Evolutionary conservation across 2,888 invertebrate genomes (phyloP), one percentile per base, ranked within the genome.

Genomic region (Muschampia plurimacula): DNA sequence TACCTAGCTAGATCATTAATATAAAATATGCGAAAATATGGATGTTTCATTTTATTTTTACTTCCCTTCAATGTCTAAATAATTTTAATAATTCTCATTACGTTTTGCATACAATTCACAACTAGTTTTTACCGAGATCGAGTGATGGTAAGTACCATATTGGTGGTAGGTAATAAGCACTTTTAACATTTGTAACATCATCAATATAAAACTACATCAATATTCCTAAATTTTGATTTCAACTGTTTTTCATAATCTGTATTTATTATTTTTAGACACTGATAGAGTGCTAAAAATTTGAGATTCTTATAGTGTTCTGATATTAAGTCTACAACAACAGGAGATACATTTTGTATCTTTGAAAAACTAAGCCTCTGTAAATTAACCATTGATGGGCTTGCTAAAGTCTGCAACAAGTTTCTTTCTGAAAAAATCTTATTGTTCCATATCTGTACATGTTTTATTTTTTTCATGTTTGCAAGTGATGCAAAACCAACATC

Each of bases 371-470:
- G 83, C 74, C 89, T 90, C 74, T 85, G 82, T 67, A 95, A 76
- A 74, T 82, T 87, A 15, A 84, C 75, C 67, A 93, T 81, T 74
- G 80, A 82, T 1, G 86, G 82, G 76, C 86, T 84, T n/a, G 84
- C 81, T 41, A 95, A 82, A 57, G 89, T 88, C 75, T 79, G 83
- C 6, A 87, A 76, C 57, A 95, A 81, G 74, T 80, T 86, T 6
- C 71, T 77, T 81, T 93, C 91, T 32, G 89, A 84, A 77, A 95
- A 94, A 67, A 83, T 84, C 1, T 72, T 75, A 78, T 93, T 95
- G 78, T 94, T 93, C 94, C 94, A 95, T 74, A 95, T 82, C 76
- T 90, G 91, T 76, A 95, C 82, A 76, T 88, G 86, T 74, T 86
- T 80, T 74, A 93, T 78, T 22, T 79, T 78, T 75, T 82, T 83